Percentiles rank a stretch among this genome's conserved stretches.
Evolutionary conservation across 2,888 invertebrate species (phyloP).

Genomic region (Zaprionus obscuricornis): DNA sequence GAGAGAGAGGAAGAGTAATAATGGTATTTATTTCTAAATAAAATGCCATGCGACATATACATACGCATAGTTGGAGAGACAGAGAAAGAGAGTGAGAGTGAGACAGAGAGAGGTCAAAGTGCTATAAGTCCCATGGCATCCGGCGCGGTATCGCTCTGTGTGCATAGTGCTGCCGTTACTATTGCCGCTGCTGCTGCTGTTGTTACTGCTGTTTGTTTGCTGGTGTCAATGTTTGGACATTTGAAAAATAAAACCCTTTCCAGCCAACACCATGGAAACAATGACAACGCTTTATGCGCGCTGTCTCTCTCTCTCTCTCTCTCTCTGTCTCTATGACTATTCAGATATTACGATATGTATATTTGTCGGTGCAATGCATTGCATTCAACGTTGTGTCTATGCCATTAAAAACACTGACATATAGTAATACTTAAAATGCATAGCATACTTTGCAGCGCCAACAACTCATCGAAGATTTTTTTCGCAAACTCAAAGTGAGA

Average conservation of each 20-base stretch:
- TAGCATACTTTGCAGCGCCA: conserved; percentile 12
- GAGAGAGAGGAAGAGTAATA: conserved; percentile 45
- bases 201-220: conserved; percentile 57
- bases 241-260: conserved; percentile 48
- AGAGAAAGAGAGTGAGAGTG: too few species aligned
- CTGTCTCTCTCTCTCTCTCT: too few species aligned
- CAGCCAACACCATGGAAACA: conserved; percentile 38
- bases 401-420: conserved; percentile 29
- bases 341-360: too few species aligned
- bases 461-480: too few species aligned
- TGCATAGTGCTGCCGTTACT: too few species aligned
- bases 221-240: conserved; percentile 37
- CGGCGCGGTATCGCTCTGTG: conserved; percentile 17
- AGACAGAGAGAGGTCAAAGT: conserved; percentile 58
- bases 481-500: too few species aligned
- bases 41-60: conserved; percentile 40
- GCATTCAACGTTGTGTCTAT: conserved; percentile 40
- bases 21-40: conserved; percentile 69
- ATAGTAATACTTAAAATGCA: conserved; percentile 41
- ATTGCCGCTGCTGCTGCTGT: too few species aligned
- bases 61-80: too few species aligned
- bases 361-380: conserved; percentile 12
- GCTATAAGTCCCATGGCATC: conserved; percentile 51
- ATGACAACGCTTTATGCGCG: conserved; percentile 17
- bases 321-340: too few species aligned